Evolutionary conservation across 2,888 invertebrate species (phyloP).

Genomic region (Drosophila nr. perissopoda): DNA sequence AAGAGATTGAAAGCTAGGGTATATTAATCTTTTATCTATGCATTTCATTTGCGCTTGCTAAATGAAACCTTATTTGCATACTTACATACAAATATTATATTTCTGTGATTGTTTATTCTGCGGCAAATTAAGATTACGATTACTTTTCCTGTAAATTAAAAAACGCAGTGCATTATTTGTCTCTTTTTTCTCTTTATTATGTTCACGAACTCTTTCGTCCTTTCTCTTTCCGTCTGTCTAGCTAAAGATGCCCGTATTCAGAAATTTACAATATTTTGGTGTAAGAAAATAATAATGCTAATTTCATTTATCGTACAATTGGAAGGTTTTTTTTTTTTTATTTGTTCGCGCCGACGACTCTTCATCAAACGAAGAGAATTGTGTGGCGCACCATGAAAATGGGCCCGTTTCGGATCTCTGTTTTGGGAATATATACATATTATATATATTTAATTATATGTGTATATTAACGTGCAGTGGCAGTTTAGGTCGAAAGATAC

Average conservation of each 20-base stretch:
- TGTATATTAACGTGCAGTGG: conserved; percentile 3
- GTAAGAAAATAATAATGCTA: conserved; percentile 40
- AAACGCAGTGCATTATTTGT: background rate
- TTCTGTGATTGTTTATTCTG: background rate
- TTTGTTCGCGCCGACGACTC: conserved; percentile 30
- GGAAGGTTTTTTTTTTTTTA: conserved; percentile 32
- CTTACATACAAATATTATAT: background rate
- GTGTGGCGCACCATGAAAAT: conserved; percentile 24
- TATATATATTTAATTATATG: background rate
- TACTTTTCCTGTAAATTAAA: background rate
- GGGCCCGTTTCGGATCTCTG: conserved; percentile 19
- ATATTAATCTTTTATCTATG: background rate
- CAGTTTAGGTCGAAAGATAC: conserved; percentile 19
- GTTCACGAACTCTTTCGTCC: background rate
- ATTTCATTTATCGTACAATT: conserved; percentile 52
- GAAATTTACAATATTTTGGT: conserved; percentile 1
- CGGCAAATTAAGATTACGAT: background rate
- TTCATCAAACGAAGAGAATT: conserved; percentile 72
- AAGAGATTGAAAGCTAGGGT: background rate
- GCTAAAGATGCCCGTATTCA: background rate
- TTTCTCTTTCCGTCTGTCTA: background rate
- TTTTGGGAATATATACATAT: conserved; percentile 13
- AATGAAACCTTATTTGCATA: background rate
- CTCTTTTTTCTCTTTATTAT: background rate
- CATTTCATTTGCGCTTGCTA: background rate